Percentiles rank a stretch among this genome's conserved stretches.
These are phyloP conservation scores for Equus quagga DNA, from an alignment of 2,113 vertebrate genomes.

Conservation along the genomic window DNA sequence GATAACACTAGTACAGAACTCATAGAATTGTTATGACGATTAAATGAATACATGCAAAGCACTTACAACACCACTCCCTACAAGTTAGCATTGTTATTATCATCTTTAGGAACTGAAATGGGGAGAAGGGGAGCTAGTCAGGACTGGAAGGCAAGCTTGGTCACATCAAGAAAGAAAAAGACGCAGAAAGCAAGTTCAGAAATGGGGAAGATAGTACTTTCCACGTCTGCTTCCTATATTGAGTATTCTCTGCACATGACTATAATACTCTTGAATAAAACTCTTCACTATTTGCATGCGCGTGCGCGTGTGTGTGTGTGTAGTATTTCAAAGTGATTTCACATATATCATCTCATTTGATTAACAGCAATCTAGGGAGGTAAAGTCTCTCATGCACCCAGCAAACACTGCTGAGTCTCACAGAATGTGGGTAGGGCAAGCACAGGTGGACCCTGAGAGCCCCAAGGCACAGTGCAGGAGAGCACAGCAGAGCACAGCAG, in stretches of 20 bases:
- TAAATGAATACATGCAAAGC: background rate
- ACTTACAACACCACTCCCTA: background rate
- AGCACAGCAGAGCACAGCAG: background rate
- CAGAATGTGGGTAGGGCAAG: background rate
- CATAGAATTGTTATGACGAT: background rate
- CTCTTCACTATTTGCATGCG: background rate
- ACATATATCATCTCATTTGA: background rate
- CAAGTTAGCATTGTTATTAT: background rate
- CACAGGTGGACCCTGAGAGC: background rate
- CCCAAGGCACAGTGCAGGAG: background rate
- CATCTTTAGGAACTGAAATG: background rate
- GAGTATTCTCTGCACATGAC: background rate
- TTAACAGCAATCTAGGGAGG: background rate
- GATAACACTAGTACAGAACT: background rate
- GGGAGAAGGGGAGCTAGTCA: background rate
- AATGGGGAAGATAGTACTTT: conserved; percentile 45
- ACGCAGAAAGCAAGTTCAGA: background rate
- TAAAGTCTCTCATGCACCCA: background rate
- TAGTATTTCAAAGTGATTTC: conserved; percentile 7
- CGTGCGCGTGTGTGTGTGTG: background rate
- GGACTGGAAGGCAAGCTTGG: background rate
- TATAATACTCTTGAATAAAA: background rate
- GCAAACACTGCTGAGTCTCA: background rate
- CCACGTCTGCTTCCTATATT: background rate
- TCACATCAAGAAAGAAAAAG: background rate